Base-by-base conservation (phyloP, 1,140 invertebrate species). In the Eriocheir sinensis region DNA sequence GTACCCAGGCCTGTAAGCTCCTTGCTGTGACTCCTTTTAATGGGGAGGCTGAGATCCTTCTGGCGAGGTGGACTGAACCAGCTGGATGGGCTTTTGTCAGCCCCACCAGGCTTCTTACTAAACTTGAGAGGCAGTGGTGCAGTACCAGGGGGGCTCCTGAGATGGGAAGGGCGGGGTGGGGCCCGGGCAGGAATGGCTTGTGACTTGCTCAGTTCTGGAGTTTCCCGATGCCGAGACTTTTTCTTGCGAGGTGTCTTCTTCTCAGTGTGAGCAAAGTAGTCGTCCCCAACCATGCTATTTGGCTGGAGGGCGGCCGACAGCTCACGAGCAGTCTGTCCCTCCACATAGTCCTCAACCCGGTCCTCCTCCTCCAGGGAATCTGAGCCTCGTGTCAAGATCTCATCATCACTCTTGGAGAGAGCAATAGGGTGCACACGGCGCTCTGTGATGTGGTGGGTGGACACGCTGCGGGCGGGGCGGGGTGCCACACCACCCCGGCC, bases 51-150 rank as follows among this genome's bases (percentile, higher is more conserved):
- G 92, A 98, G 96, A 96, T 98, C 98, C 96, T 98, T 98, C 9
- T 98, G 96, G 21, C 98, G 91, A 40, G 97, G 3, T 97, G 97
- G 96, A 98, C 98, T 93, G 83, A 98, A 97, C 72, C 97, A 97
- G 96, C 97, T 97, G 21, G 97, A 97, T n/a, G 97, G 96, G 98
- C 98, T 97, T 98, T 97, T 72, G 97, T 97, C 94, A 91, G 85
- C 53, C 96, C 97, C 97, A 60, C 97, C 97, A 95, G 98, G 97
- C 96, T 98, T 98, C 40, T 97, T 97, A 96, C 98, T 98, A 97
- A 98, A 98, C 96, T 98, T 98, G 93, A 98, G 97, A 2, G 98
- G 98, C 94, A 98, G 96, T 27, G 98, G 98, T 0, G 98, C 98
- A 21, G 98, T 98, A 36, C 98, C 98, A 34, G 98, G 98, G 30